These are phyloP conservation scores for Channallabes apus DNA, from an alignment of 2,797 vertebrate species.

Conservation along the genomic window DNA sequence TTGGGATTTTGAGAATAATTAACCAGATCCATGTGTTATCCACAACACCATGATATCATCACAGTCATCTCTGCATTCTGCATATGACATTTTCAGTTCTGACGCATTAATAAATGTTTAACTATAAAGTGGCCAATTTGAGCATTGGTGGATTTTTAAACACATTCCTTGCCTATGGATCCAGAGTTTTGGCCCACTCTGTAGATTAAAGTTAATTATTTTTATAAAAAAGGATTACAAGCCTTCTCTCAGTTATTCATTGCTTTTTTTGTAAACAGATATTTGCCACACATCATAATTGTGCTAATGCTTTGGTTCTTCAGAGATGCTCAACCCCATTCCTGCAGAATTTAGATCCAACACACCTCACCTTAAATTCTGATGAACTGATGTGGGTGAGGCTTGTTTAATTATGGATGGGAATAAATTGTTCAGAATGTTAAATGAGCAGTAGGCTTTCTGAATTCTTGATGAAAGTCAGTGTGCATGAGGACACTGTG, in stretches of 20 bases:
- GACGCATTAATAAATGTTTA: no score
- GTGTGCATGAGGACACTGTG: background rate
- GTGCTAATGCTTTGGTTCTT: background rate
- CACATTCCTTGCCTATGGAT: no score
- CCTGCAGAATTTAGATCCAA: background rate
- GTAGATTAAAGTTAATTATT: background rate
- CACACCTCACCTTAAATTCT: slow-evolving; percentile 1
- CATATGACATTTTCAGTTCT: no score
- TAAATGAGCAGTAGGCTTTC: background rate
- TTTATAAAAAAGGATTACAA: background rate
- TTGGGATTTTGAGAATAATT: no score
- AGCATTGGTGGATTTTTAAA: no score
- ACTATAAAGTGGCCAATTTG: no score
- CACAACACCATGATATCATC: no score
- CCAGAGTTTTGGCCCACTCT: no score
- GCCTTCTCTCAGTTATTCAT: background rate
- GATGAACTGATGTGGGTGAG: background rate
- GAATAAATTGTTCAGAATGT: background rate
- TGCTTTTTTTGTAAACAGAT: background rate
- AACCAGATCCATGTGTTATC: no score
- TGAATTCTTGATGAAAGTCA: background rate
- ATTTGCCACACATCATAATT: background rate
- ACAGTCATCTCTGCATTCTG: no score
- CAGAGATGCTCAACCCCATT: slow-evolving; percentile 8
- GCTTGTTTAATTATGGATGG: background rate